A percentile compares a stretch with the other conserved stretches of the same genome.
Conservation (phyloP, 2,113 vertebrate species). For the Micromys minutus region DNA sequence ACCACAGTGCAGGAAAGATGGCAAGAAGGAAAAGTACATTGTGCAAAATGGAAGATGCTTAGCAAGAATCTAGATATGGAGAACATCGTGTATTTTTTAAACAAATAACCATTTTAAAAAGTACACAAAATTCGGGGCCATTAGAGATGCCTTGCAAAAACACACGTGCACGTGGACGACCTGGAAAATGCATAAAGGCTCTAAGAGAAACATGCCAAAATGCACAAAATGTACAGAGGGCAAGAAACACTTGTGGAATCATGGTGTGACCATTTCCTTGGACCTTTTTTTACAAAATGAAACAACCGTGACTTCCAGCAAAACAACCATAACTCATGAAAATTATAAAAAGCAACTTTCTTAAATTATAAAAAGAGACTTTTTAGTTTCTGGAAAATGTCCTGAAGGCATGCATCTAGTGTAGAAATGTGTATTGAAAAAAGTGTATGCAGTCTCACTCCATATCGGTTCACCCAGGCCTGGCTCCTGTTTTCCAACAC, state of each 20-base stretch:
- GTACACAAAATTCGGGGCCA: background rate
- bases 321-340: constrained; percentile 43
- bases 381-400: constrained; percentile 10
- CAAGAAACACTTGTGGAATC: constrained; percentile 1
- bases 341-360: background rate
- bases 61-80: background rate
- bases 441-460: background rate
- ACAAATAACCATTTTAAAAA: background rate
- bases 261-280: background rate
- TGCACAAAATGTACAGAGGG: constrained; percentile 15
- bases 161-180: background rate
- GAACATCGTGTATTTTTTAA: background rate
- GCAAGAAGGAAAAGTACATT: background rate
- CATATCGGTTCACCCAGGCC: background rate
- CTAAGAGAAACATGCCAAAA: background rate
- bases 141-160: background rate
- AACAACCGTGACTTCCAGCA: constrained; percentile 47
- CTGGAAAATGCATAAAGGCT: background rate
- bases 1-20: background rate
- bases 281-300: background rate
- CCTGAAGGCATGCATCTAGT: background rate
- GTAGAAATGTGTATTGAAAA: constrained; percentile 1
- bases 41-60: background rate
- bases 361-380: background rate
- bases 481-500: background rate